Evolutionary conservation across 2,113 vertebrate genomes (phyloP), one percentile per base, ranked within the genome.

Genomic region (Siniperca chuatsi): DNA sequence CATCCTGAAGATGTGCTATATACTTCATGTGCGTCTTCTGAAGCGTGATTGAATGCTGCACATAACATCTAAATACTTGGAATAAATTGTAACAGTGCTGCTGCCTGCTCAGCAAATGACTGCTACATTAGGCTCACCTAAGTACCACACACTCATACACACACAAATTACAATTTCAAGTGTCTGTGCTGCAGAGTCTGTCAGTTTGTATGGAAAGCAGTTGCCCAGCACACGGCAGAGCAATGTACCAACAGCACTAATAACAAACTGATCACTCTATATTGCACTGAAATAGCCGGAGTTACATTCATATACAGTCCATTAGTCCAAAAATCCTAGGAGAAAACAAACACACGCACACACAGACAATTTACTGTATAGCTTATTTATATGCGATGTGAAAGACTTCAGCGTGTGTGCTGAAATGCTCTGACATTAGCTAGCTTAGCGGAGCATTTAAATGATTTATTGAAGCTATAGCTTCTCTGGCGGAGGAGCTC

Each of bases 41-140:
- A 66, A 55, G 86, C 67, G 52, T 89, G 89, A 90, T 85, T 86
- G 86, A 93, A 81, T 70, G 84, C 81, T 83, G 85, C 89, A 84
- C 85, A 90, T 92, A 90, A 90, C 84, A 88, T 90, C 83, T 92
- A 93, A 92, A 95, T 91, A 89, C 86, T 88, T 73, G 75, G 89
- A 93, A 92, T 87, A 95, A 96, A 96, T 91, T 92, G 93, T 70
- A 70, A 72, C 78, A 79, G 73, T 57, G 77, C 76, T 83, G 68
- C 88, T 94, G 92, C 87, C 92, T 94, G 92, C 92, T 95, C 94
- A 96, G 95, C 93, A 95, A 78, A 79, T 89, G 78, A 89, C 86
- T 92, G 86, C 90, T 94, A 85, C 92, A 95, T 91, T 94, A 96
- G 94, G 89, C 86, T 90, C 66, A 91, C 91, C 87, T 92, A 86